Evolutionary conservation across 2,888 invertebrate genomes (phyloP), one percentile per base, ranked within the genome.

Genomic region (Embidobia sp.): DNA sequence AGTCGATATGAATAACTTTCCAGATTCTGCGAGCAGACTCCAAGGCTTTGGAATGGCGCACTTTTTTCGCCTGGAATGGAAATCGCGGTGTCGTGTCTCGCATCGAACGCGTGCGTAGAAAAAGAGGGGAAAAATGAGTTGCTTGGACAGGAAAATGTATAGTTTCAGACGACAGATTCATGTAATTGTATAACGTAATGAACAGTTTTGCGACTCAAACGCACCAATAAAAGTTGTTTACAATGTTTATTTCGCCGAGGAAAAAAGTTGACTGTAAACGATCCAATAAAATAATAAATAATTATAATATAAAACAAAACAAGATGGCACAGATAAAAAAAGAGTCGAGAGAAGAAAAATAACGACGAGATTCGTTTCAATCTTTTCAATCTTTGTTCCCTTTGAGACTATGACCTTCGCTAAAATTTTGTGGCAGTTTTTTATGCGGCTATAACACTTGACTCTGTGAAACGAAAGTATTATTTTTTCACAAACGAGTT

Each of bases 1-100:
- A 63, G 72, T 74, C 61, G 79, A 42, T 57, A 31, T 18, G 33
- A 61, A 75, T 77, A 76, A 80, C 19, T 61, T 69, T 27, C 27
- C 63, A 37, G 72, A 15, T 18, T 51, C 26, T 51, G 29, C 48
- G 27, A 29, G 37, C 19, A 48, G 42, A 70, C 59, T 72, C 48
- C 55, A 64, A 72, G 63, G 72, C 26, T 63, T 63, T 40, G 16
- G 40, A 72, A 61, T 51, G 18, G 37, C 18, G 42, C n/a, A 27
- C 46, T 44, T 61, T 63, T 61, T 37, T 44, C 13, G 29, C 7
- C 15, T 15, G 10, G 59, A 69, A 61, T 61, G 51, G 16, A 70
- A 70, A 51, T 59, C 53, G 49, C 59, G 22, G 11, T 59, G 61
- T 40, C 51, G 59, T 49, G 59, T 59, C 31, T 69, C 49, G 35